Conservation (phyloP, 2,888 invertebrate species). For the Malthinus flaveolus region DNA sequence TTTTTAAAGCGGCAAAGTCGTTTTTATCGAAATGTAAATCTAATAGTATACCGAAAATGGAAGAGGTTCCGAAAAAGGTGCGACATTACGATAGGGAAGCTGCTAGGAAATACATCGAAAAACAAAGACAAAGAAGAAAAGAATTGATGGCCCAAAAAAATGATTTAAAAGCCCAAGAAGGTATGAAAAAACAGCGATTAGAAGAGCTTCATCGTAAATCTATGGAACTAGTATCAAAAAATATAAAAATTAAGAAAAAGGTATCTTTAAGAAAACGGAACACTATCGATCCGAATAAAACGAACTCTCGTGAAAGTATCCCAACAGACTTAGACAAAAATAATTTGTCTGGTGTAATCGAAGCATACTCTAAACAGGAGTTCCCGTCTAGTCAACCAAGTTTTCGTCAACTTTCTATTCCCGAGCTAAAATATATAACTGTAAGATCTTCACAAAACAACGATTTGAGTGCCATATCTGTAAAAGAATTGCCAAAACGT, state of each 20-base stretch:
- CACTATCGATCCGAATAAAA: background rate
- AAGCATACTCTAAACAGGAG: background rate
- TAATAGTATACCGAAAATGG: background rate
- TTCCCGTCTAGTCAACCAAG: background rate
- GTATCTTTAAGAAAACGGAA: slow-evolving; percentile 29
- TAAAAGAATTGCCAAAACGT: background rate
- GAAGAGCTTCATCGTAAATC: slow-evolving; percentile 55
- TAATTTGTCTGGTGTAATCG: background rate
- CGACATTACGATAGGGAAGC: slow-evolving; percentile 56
- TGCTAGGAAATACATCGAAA: slow-evolving; percentile 60
- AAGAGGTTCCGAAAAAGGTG: slow-evolving; percentile 35
- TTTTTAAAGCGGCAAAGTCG: background rate
- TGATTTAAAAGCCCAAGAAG: slow-evolving; percentile 37
- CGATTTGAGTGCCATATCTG: background rate
- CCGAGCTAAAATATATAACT: slow-evolving; percentile 30
- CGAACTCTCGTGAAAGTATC: background rate
- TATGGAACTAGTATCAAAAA: slow-evolving; percentile 53
- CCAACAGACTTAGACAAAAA: background rate
- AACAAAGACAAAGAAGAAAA: slow-evolving; percentile 58
- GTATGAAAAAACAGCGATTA: slow-evolving; percentile 55
- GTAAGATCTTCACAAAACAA: slow-evolving; percentile 33
- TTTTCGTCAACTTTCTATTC: background rate
- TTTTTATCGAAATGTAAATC: background rate
- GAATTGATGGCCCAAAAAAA: slow-evolving; percentile 49
- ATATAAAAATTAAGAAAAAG: slow-evolving; percentile 46